Evolutionary conservation across 2,888 invertebrate species (phyloP), one percentile per base, ranked within the genome.

Genomic region (Caenorhabditis drosophilae): DNA sequence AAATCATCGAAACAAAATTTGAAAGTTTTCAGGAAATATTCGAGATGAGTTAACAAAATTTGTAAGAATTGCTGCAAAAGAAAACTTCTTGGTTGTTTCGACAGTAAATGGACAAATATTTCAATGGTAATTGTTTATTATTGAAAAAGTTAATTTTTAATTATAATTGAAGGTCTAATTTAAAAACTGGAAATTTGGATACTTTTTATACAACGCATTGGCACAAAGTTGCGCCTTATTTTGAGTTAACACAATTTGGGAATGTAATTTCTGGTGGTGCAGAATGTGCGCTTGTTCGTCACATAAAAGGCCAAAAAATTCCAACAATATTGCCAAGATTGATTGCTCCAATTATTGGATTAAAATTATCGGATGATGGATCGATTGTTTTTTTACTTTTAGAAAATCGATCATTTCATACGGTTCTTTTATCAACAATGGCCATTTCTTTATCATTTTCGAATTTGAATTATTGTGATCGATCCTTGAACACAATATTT

Each of bases 331-430:
- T 73, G 38, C 55, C 70, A 11, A 49, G 73, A 47, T 49, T 73
- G 18, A 48, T 41, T 1, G 61, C 67, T 11, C 67, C 70, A 11
- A 67, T 73, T 23, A 50, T 38, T 20, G 27, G 40, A 18, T 18
- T 73, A n/a, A 38, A 26, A 2, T 31, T 68, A 18, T 66, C 67
- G 0, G 46, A 48, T 3, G 73, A 73, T 36, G 57, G 57, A 18
- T 59, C 64, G 9, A 51, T 48, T 11, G 57, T 58, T 45, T 55
- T 54, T 6, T 40, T 73, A n/a, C 12, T 70, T 1, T 48, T 73
- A 56, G 76, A 73, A 48, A 76, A 79, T 56, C 76, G 76, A 55
- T 63, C 73, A 12, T 36, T 79, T 15, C 70, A 73, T 31, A 51
- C 77, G 2, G 62, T 76, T 6, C 54, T 75, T 20, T 49, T 76